A percentile compares a stretch with the other conserved stretches of the same genome.
These are phyloP conservation scores for Muntiacus reevesi DNA, from an alignment of 2,113 vertebrate species.

Conservation along the genomic window DNA sequence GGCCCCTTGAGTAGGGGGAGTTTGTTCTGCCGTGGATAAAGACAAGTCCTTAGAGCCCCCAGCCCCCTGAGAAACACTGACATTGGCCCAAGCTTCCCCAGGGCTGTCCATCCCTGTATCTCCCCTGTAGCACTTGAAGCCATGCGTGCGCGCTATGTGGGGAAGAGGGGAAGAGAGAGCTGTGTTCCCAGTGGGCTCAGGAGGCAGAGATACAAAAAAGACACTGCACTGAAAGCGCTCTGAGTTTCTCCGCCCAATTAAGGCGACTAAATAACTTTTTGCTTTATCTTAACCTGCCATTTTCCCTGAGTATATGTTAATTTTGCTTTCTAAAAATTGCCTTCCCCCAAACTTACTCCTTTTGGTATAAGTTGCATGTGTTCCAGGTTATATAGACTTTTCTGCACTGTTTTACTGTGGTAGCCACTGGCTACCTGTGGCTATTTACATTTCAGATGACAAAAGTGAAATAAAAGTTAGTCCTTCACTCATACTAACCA, in stretches of 20 bases:
- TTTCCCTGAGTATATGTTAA: background rate
- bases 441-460: constrained; percentile 15
- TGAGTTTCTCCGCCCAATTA: background rate
- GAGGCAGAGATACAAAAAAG: background rate
- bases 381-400: background rate
- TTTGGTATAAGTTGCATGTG: background rate
- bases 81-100: background rate
- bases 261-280: background rate
- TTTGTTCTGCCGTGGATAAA: constrained; percentile 15
- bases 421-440: background rate
- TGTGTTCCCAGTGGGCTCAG: background rate
- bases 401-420: background rate
- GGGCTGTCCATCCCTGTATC: background rate
- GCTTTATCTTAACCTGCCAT: background rate
- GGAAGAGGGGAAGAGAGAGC: background rate
- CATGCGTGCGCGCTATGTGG: background rate
- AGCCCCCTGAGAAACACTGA: background rate
- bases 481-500: background rate
- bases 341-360: background rate
- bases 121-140: background rate
- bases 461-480: constrained; percentile 29
- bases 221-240: background rate
- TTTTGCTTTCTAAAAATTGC: constrained; percentile 29
- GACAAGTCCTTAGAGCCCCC: background rate
- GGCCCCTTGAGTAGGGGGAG: constrained; percentile 7